Percentiles rank a stretch among this genome's conserved stretches.
phyloP scores from a whole-genome alignment of 2,888 invertebrate species.

The Drosophila diplacantha region DNA sequence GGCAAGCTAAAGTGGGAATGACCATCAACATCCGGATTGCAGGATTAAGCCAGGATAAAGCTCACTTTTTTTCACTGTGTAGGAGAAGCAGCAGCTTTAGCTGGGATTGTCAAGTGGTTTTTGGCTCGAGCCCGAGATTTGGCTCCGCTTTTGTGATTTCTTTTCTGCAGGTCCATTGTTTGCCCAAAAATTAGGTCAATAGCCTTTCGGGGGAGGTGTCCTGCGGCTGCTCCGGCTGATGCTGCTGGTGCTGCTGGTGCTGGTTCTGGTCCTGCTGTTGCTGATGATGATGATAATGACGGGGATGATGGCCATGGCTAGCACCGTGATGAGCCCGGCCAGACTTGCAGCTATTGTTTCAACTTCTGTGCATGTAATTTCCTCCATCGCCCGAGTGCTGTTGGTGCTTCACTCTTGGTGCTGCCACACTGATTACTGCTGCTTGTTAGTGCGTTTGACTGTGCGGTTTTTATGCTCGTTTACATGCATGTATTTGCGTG shows the following conservation, averaged over 20 bases:
- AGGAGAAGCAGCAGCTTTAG: slow-evolving; percentile 9
- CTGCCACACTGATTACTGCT: slow-evolving; percentile 60
- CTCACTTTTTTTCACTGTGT: slow-evolving; percentile 15
- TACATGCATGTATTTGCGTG: slow-evolving; percentile 44
- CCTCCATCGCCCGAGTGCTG: slow-evolving; percentile 37
- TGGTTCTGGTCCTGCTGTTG: slow-evolving; percentile 8
- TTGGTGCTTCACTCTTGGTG: slow-evolving; percentile 38
- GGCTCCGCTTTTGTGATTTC: slow-evolving; percentile 37
- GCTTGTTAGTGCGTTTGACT: slow-evolving; percentile 69
- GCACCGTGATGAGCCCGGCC: slow-evolving; percentile 48
- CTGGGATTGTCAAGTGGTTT: slow-evolving; percentile 57
- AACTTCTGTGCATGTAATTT: slow-evolving; percentile 62
- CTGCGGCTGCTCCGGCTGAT: slow-evolving; percentile 10
- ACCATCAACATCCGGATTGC: slow-evolving; percentile 23
- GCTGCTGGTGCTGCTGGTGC: slow-evolving; percentile 10
- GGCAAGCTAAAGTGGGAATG: slow-evolving; percentile 7
- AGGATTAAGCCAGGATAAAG: slow-evolving; percentile 29
- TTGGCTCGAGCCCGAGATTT: slow-evolving; percentile 44
- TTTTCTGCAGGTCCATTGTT: slow-evolving; percentile 53
- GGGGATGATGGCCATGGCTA: slow-evolving; percentile 33
- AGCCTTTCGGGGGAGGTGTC: slow-evolving; percentile 37
- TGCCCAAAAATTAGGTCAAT: slow-evolving; percentile 62
- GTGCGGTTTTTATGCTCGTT: slow-evolving; percentile 61
- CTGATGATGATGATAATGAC: slow-evolving; percentile 44
- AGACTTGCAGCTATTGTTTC: slow-evolving; percentile 58